Evolutionary conservation across 2,113 vertebrate genomes (phyloP), one percentile per base, ranked within the genome.

Genomic region (Myrmecophaga tridactyla): DNA sequence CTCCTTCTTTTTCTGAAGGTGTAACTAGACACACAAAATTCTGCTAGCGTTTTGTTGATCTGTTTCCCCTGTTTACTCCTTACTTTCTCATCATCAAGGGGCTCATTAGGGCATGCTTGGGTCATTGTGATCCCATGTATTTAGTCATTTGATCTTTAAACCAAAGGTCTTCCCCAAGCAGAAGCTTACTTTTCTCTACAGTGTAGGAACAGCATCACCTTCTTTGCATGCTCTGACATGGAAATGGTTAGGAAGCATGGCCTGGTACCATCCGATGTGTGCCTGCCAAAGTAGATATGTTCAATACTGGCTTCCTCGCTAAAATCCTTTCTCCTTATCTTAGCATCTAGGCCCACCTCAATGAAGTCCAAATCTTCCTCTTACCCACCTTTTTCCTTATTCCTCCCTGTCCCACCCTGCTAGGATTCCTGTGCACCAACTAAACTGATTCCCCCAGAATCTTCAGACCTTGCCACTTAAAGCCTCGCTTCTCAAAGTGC

Each of bases 181-280:
- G 48, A 82, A 72, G n/a, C 31, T 27, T 21, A 8, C 62, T 48
- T n/a, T 20, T 15, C 31, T 60, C 31, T 62, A 81, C 43, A 31
- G 6, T 14, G 17, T 65, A 67, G 25, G 31, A 21, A n/a, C 0
- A 36, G n/a, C 1, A 34, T 73, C 48, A 7, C 75, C 73, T 84
- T 53, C 34, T 34, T 0, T 0, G 15, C 21, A 20, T 48, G 6
- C 53, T 27, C 18, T 23, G 0, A 31, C 5, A 3, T 4, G 39
- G 60, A 31, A 10, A 43, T 5, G 13, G 31, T 7, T 1, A 21
- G 15, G 9, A 48, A 90, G 6, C 8, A 60, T 27, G 43, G 1
- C 3, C 56, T 0, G 0, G 23, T 23, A 31, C 36, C 21, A n/a
- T 34, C 76, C 27, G 13, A 7, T 3, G 5, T 4, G 8, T 15